These are phyloP conservation scores for Xyliphius kryptos DNA, from an alignment of 2,113 vertebrate species.

Conservation along the genomic window DNA sequence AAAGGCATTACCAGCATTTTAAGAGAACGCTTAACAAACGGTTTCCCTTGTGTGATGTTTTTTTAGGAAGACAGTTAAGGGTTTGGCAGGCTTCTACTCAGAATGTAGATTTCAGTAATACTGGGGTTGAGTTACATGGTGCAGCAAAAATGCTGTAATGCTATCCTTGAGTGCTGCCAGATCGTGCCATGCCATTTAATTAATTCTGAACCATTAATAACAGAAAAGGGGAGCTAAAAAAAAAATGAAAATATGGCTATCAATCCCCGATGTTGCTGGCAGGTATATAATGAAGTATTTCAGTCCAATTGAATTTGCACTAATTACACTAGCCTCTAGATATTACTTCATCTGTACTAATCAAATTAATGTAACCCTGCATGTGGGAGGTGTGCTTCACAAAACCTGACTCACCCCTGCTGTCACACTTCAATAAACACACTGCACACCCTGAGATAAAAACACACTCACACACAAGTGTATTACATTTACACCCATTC, in stretches of 20 bases:
- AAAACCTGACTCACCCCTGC: conserved; percentile 31
- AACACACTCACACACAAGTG: conserved; percentile 26
- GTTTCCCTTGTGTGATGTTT: conserved; percentile 15
- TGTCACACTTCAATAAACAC: conserved; percentile 32
- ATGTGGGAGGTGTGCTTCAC: conserved; percentile 39
- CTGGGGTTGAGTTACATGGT: conserved; percentile 22
- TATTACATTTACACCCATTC: too few species aligned
- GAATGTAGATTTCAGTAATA: conserved; percentile 5
- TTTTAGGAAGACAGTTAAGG: conserved; percentile 10
- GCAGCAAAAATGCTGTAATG: conserved; percentile 27
- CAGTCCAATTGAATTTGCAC: conserved; percentile 64
- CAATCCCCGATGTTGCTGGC: conserved; percentile 63
- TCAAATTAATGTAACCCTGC: conserved; percentile 50
- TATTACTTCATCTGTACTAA: conserved; percentile 61
- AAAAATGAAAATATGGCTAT: conserved; percentile 60
- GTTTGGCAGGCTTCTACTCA: conserved; percentile 15
- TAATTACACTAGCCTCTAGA: conserved; percentile 67
- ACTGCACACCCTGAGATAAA: conserved; percentile 38
- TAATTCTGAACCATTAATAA: conserved; percentile 65
- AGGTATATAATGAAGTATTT: conserved; percentile 69
- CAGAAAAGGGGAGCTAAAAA: conserved; percentile 47
- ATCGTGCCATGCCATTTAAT: conserved; percentile 53
- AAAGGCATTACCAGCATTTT: conserved; percentile 11
- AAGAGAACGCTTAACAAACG: neutral
- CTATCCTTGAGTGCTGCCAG: conserved; percentile 36